Conservation (phyloP, 2,888 invertebrate species). For the Alloplasta piceator region DNA sequence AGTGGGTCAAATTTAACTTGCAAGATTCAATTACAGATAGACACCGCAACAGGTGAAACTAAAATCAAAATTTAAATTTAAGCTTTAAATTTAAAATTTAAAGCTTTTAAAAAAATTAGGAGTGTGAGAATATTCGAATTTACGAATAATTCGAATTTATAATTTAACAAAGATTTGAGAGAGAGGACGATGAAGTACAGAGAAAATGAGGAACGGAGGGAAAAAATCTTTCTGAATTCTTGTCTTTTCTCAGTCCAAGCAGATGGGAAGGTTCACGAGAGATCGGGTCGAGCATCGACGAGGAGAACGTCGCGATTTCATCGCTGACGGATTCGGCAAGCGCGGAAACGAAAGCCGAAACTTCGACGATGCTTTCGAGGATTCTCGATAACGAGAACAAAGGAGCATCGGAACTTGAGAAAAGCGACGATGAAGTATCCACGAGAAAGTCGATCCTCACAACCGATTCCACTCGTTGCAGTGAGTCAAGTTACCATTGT, state of each 20-base stretch:
- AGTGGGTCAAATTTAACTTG: too few species aligned
- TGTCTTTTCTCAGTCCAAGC: slow-evolving; percentile 61
- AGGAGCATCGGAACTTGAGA: slow-evolving; percentile 37
- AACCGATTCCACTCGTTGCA: slow-evolving; percentile 42
- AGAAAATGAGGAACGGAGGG: neutral
- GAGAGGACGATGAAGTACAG: neutral
- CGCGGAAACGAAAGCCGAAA: slow-evolving; percentile 68
- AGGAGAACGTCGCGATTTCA: slow-evolving; percentile 57
- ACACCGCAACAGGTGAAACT: too few species aligned
- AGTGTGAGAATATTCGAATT: too few species aligned
- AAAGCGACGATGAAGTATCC: slow-evolving; percentile 37
- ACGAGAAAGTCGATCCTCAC: slow-evolving; percentile 34
- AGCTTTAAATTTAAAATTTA: too few species aligned
- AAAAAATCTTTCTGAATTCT: slow-evolving; percentile 17
- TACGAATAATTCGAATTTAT: too few species aligned
- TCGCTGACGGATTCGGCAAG: slow-evolving; percentile 29
- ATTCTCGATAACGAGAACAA: slow-evolving; percentile 69
- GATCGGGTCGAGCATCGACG: slow-evolving; percentile 69
- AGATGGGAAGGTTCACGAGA: slow-evolving; percentile 73
- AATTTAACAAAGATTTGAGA: too few species aligned
- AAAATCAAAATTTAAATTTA: too few species aligned
- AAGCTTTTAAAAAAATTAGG: too few species aligned
- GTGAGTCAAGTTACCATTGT: slow-evolving; percentile 47
- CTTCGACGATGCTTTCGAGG: slow-evolving; percentile 62
- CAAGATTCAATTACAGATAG: too few species aligned